phyloP scores from a whole-genome alignment of 2,113 vertebrate species.

The Pituophis catenifer region DNA sequence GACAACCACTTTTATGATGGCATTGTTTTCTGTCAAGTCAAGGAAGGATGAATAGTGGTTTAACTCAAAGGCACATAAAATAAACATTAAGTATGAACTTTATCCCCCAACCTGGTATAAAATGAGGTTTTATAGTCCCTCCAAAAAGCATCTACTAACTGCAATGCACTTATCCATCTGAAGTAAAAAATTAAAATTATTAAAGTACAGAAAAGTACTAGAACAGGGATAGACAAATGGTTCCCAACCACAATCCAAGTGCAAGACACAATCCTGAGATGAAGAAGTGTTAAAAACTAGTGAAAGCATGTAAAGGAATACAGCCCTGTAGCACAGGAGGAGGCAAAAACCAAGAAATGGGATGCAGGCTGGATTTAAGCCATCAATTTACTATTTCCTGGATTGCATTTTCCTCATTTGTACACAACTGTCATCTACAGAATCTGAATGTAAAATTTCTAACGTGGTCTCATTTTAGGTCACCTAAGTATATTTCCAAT shows the following conservation, averaged over 20 bases:
- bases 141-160: background rate
- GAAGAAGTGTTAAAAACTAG: background rate
- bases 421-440: background rate
- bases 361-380: background rate
- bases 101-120: background rate
- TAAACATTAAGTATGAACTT: background rate
- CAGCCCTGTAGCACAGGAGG: background rate
- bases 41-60: background rate
- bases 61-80: background rate
- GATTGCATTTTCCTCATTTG: background rate
- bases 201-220: background rate
- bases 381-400: background rate
- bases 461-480: background rate
- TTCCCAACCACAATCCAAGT: background rate
- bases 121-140: background rate
- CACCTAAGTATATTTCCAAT: background rate
- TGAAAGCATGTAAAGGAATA: background rate
- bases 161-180: background rate
- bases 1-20: background rate
- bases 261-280: background rate
- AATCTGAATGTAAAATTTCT: background rate
- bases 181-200: background rate
- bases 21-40: background rate
- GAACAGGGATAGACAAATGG: background rate
- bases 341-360: background rate